Evolutionary conservation across 2,113 vertebrate species (phyloP).

Genomic region (Phylloscopus whistleri): DNA sequence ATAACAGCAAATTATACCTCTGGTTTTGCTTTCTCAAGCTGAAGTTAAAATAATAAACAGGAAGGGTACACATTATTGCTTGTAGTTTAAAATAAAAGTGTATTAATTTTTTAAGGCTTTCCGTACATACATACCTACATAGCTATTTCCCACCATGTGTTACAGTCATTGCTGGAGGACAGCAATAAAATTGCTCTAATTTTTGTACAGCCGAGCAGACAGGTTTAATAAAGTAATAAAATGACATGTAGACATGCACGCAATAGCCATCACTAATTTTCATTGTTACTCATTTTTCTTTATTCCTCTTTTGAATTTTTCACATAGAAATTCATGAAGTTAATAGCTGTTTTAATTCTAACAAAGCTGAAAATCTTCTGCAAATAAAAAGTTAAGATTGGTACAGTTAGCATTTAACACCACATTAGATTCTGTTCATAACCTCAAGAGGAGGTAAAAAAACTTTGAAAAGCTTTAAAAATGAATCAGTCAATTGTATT

Average conservation of each 20-base stretch:
- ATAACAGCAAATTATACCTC: neutral
- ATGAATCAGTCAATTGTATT: neutral
- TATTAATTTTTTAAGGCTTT: neutral
- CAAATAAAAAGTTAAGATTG: neutral
- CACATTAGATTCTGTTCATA: neutral
- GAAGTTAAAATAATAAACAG: neutral
- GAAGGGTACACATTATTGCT: neutral
- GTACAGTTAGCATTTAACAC: neutral
- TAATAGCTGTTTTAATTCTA: neutral
- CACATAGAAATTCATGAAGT: neutral
- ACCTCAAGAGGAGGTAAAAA: neutral
- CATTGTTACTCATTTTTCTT: neutral
- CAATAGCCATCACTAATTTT: slow-evolving; percentile 20
- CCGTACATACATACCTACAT: neutral
- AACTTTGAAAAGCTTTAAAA: neutral
- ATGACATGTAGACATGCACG: neutral
- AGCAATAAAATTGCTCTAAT: neutral
- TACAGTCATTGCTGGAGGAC: neutral
- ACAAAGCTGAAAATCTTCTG: neutral
- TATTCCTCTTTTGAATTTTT: neutral
- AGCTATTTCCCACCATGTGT: neutral
- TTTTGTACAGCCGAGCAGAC: neutral
- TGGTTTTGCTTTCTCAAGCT: neutral
- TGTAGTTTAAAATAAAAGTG: neutral
- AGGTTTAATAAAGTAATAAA: slow-evolving; percentile 17